Base-by-base conservation (phyloP, 2,113 vertebrate genomes). In the Phaethon lepturus region DNA sequence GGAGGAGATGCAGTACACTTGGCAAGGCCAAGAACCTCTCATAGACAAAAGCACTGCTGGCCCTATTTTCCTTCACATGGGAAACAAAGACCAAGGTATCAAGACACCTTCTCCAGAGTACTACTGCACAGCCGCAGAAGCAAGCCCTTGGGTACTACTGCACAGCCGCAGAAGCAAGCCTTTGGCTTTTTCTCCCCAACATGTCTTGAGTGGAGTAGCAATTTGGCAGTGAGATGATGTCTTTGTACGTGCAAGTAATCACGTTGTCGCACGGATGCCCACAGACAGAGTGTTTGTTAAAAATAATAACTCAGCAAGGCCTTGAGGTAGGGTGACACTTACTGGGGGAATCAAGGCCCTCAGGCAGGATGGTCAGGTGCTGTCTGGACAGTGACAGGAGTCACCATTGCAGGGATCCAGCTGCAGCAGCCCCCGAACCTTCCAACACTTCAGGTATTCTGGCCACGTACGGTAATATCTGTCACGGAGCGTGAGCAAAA, bases 221-320 rank as follows among this genome's bases (percentile, higher is more conserved):
- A 8, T 20, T 19, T 45, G 17, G n/a, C 3, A 29, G 22, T 10
- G 24, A 33, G 47, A 49, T 40, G 29, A 40, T 6, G 11, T 17
- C 22, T 67, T 26, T 67, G 5, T 22, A 17, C 2, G 14, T 29
- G 5, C 9, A 13, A 9, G 6, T 42, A 38, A 66, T 60, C 45
- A 29, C 7, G 15, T 15, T 17, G 13, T 11, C n/a, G 25, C 50
- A 74, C 11, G 38, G 45, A 38, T 28, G 19, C 10, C 15, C 19
- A 24, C 0, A 0, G 23, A 53, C 26, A 25, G 31, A n/a, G 14
- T 0, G 1, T n/a, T 74, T 47, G 6, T 60, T 69, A 35, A 59
- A 53, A 24, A 7, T 5, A 60, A 38, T 23, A 31, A 69, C 31
- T 44, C 10, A 18, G n/a, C 15, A 28, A 44, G 26, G n/a, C 31